Evolutionary conservation across 2,797 vertebrate species (phyloP).

Genomic region (Pyrocephalus nanus): DNA sequence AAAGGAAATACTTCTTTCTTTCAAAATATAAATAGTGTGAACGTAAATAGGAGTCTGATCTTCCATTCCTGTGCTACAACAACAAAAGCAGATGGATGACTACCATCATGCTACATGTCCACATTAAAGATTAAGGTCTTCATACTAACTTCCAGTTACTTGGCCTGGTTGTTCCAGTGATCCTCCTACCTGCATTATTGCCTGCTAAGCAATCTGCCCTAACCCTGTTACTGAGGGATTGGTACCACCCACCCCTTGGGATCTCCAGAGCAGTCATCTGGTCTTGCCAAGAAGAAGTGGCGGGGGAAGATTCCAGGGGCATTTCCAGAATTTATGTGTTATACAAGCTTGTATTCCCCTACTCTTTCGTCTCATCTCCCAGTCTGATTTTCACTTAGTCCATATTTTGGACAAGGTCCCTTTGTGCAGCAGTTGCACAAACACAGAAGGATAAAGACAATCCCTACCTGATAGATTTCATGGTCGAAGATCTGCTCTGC

Average conservation of each 20-base stretch:
- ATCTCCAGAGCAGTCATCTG: not conserved
- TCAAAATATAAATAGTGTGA: not conserved
- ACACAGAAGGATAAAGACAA: not conserved
- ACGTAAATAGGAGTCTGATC: not conserved
- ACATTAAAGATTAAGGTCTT: not conserved
- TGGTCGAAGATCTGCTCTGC: not conserved
- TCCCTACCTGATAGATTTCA: conserved; percentile 1
- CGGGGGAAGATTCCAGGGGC: not conserved
- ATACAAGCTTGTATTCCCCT: not conserved
- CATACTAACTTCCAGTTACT: not conserved
- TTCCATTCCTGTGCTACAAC: not conserved
- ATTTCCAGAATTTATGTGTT: not conserved
- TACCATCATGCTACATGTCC: not conserved
- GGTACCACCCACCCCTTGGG: not conserved
- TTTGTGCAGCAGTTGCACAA: not conserved
- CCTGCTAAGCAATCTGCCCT: not conserved
- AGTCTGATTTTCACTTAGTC: not conserved
- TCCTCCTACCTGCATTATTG: not conserved
- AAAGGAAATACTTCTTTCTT: not conserved
- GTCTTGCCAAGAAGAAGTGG: not conserved
- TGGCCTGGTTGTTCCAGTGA: not conserved
- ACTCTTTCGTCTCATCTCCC: not conserved
- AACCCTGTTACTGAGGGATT: not conserved
- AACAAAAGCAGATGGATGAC: not conserved
- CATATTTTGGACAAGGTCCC: not conserved